Base-by-base conservation (phyloP, 2,888 invertebrate species). In the Hermaeophaga mercurialis region DNA sequence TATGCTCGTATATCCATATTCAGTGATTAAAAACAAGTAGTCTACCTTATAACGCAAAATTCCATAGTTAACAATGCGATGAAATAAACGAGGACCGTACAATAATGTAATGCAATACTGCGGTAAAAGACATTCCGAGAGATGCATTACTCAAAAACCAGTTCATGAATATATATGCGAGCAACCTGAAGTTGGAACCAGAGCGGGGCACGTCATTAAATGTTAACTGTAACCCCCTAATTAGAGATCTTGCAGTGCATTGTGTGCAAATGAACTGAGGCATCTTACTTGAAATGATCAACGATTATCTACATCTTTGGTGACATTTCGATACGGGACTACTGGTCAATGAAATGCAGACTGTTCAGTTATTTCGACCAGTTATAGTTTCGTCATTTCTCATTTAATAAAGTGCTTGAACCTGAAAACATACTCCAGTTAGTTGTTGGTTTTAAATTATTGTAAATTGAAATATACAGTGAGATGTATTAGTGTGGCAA, bases 201-300 rank as follows among this genome's bases (percentile, higher is more conserved):
- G 53, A 41, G 17, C 47, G 34, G 36, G 44, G 55, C 57, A 66
- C 68, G 69, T 70, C 71, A 70, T 72, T 71, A 72, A 70, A 70
- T 67, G 70, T 61, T 57, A 71, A 71, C 72, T 71, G 71, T 71
- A 71, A 68, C 70, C 68, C 11, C 39, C 65, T 71, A 72, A 72
- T 72, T 71, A 72, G 66, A 68, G 68, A 70, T 67, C 65, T 69
- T 67, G 62, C 62, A 48, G 66, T 55, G 69, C 64, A 71, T 72
- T 72, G 72, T 72, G 72, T 72, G 72, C 68, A 72, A 72, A 72
- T 71, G 70, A 70, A 66, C 67, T 52, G 43, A 39, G 26, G 43
- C 39, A 47, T 48, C 46, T 57, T 63, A 56, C 34, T 55, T 63
- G 57, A 64, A 62, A 66, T 66, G 66, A 66, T 62, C 56, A 47